phyloP scores from a whole-genome alignment of 2,888 invertebrate species.

The Eilema sororculum region DNA sequence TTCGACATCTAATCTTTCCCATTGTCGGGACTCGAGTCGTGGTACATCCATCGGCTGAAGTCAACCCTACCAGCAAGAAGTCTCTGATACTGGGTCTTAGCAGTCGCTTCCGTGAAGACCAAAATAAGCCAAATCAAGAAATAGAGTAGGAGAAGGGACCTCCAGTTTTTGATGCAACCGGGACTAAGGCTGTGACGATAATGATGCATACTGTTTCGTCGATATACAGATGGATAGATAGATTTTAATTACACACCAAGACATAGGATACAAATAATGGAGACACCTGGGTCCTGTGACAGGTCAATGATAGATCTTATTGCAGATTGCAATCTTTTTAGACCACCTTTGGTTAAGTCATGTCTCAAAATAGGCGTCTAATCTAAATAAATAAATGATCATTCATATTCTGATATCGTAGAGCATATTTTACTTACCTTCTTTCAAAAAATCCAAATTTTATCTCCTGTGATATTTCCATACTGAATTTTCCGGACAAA shows the following conservation, averaged over 20 bases:
- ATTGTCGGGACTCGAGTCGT: too few species aligned
- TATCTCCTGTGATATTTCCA: background rate
- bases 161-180: too few species aligned
- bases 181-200: too few species aligned
- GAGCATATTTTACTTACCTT: background rate
- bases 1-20: too few species aligned
- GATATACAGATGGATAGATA: background rate
- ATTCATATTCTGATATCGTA: too few species aligned
- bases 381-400: background rate
- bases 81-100: too few species aligned
- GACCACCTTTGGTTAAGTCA: background rate
- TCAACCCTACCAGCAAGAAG: too few species aligned
- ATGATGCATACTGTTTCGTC: background rate
- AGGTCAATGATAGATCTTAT: background rate
- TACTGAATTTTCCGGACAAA: background rate
- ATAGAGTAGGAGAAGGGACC: too few species aligned
- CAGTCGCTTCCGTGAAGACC: too few species aligned
- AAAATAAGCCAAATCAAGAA: too few species aligned
- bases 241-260: background rate
- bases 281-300: background rate
- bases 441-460: conserved; percentile 1
- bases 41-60: too few species aligned
- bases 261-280: background rate
- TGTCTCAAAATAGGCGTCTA: background rate
- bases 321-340: background rate